Evolutionary conservation across 92 coral and sea anemone species (phyloP), one percentile per base, ranked within the genome.

Genomic region (Hydrozoanthus gracilis): DNA sequence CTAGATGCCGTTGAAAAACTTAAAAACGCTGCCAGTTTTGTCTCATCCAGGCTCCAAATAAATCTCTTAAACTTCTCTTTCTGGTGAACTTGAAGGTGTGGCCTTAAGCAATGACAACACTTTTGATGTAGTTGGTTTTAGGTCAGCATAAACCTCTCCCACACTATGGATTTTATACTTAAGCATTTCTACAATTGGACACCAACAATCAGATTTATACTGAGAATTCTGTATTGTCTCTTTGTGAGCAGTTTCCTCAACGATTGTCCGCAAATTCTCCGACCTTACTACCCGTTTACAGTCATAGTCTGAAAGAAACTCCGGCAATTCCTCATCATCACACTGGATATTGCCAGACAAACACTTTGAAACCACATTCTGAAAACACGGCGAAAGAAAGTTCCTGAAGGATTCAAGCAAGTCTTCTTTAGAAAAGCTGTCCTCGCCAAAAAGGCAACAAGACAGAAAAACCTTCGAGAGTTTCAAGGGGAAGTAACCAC

Each of bases 401-500:
- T 69, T 60, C 73, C 54, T 4, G 44, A 65, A 78, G 2, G 87
- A 87, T 54, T 79, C 87, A 2, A 87, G 4, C 71, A 87, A 69
- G 87, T 78, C 56, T 18, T 67, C 87, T 67, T 76, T 66, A 6
- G 90, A 10, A 35, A 87, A 48, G 52, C 77, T 68, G 51, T n/a
- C 62, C 84, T 83, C 83, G 55, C 86, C 88, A 87, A 82, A 90
- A 61, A 87, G 86, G 68, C 88, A 82, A 67, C 16, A 76, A 52
- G 62, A 60, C 11, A 90, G 61, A 52, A 90, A 87, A 46, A 68
- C 48, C 51, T 82, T 82, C 79, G 78, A 71, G 61, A 90, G 39
- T 67, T 62, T 55, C 44, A 4, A 46, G 68, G 90, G 92, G 76
- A 90, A 90, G 87, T 90, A 87, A 20, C 74, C 82, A 86, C 73